A percentile compares a stretch with the other conserved stretches of the same genome.
phyloP scores from a whole-genome alignment of 2,797 vertebrate species.

The Amniataba percoides region DNA sequence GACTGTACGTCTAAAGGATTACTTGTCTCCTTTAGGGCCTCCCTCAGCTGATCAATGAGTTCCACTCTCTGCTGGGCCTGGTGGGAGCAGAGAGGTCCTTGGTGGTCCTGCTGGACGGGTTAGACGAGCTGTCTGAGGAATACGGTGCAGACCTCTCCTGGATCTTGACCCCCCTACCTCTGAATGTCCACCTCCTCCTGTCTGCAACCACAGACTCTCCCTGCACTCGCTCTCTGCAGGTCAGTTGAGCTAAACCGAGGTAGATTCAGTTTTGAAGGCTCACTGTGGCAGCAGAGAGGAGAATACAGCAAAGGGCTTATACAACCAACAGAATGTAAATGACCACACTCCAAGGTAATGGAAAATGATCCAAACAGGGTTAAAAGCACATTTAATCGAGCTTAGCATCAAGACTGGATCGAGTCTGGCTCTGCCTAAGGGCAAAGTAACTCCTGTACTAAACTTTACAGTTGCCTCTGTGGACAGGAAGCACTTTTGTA shows the following conservation, averaged over 20 bases:
- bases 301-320: not conserved
- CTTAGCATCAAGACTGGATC: too few species aligned
- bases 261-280: not conserved
- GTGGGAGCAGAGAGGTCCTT: conserved; percentile 64
- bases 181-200: conserved; percentile 74
- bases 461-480: too few species aligned
- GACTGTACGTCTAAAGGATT: not conserved
- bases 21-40: conserved; percentile 63
- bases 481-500: too few species aligned
- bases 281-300: not conserved
- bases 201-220: conserved; percentile 70
- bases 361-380: too few species aligned
- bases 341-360: too few species aligned
- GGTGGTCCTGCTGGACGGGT: conserved; percentile 78
- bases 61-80: conserved; percentile 75
- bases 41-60: conserved; percentile 77
- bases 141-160: conserved; percentile 77
- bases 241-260: conserved; percentile 20
- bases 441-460: too few species aligned
- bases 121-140: conserved; percentile 81
- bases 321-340: not conserved
- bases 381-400: too few species aligned
- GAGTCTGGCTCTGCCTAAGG: too few species aligned
- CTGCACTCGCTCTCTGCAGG: conserved; percentile 66
- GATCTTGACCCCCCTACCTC: conserved; percentile 71